Percentiles rank a stretch among this genome's conserved stretches.
Conservation (phyloP, 2,888 invertebrate species). For the Cheilosia impressa region DNA sequence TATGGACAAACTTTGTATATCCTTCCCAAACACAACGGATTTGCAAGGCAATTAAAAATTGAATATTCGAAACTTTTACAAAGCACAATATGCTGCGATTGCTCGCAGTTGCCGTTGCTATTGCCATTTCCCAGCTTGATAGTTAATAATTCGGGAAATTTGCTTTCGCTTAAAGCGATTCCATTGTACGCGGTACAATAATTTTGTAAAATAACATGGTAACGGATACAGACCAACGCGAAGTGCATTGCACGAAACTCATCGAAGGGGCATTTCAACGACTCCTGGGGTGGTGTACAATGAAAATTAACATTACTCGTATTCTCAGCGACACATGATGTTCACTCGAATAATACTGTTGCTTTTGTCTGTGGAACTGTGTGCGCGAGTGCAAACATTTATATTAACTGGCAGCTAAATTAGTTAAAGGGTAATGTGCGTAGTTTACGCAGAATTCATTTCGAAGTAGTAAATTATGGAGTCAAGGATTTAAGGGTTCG, state of each 20-base stretch:
- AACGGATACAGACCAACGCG: not conserved
- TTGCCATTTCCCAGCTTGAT: constrained; percentile 28
- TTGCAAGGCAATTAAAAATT: constrained; percentile 42
- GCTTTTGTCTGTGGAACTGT: not conserved
- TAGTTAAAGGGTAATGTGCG: constrained; percentile 9
- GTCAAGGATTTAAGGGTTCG: not conserved
- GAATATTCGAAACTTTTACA: constrained; percentile 26
- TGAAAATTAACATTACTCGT: constrained; percentile 51
- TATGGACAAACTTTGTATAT: not conserved
- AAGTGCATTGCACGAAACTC: constrained; percentile 9
- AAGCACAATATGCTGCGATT: constrained; percentile 16
- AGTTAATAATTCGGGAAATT: constrained; percentile 42
- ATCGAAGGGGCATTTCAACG: constrained; percentile 38
- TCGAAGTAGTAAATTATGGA: not conserved
- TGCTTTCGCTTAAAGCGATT: constrained; percentile 29
- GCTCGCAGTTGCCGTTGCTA: not conserved
- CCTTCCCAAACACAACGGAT: not conserved
- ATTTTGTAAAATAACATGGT: constrained; percentile 15
- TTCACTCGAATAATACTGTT: not conserved
- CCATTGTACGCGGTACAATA: constrained; percentile 17
- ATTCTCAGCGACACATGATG: constrained; percentile 12
- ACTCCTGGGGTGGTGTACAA: constrained; percentile 38
- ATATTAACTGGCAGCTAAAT: constrained; percentile 17
- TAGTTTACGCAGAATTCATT: constrained; percentile 10
- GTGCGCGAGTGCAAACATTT: constrained; percentile 16